Evolutionary conservation across 2,113 vertebrate genomes (phyloP), one percentile per base, ranked within the genome.

Genomic region (Proteles cristata): DNA sequence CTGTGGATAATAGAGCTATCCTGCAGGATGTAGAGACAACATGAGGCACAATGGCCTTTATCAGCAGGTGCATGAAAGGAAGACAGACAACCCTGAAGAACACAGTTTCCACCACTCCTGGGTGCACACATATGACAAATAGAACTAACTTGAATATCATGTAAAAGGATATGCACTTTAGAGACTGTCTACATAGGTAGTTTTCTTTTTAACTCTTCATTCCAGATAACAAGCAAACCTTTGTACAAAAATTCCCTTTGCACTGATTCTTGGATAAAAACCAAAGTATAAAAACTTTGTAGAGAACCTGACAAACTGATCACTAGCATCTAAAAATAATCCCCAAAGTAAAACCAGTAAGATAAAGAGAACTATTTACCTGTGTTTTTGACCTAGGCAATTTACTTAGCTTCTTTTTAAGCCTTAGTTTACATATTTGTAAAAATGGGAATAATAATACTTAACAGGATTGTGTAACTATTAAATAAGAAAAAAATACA

Each of bases 231-330:
- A 95, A 93, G 76, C 25, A 61, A 58, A 35, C 0, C 14, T 90
- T 74, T 31, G 33, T 53, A 7, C 3, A 80, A 84, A 26, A 87
- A 53, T 90, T 79, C 0, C n/a, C 80, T 93, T 94, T 50, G 2
- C 33, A 66, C 39, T 94, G 58, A 86, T 50, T 84, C 16, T 88
- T 92, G 28, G 12, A 88, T 94, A 71, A 91, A 85, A 88, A 21
- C 10, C 66, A 39, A 94, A 80, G 14, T 80, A 74, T 26, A 45
- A 61, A 79, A 80, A 66, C 16, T 81, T 48, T 66, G 21, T 63
- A 81, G 33, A 19, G 48, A 92, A 93, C 10, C 9, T 65, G 28
- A 90, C 21, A 45, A 87, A 87, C 73, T 73, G 35, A 82, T 87
- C 61, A 48, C 12, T 73, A 71, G 35, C 2, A 43, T 50, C 4